Base-by-base conservation (phyloP, 2,797 vertebrate genomes). In the Fratercula arctica region DNA sequence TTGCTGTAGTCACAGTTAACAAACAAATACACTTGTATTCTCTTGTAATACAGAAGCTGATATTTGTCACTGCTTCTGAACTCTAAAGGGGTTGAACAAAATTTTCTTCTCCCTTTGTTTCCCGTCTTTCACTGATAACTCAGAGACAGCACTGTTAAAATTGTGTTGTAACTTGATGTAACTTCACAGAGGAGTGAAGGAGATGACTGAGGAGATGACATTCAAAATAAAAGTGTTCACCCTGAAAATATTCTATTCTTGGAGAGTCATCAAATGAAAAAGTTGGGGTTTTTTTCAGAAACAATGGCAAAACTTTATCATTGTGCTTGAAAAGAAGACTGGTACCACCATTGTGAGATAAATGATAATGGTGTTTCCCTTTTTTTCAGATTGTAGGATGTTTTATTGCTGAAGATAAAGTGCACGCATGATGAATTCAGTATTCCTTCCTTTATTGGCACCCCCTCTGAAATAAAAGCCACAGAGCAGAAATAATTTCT, bases 251-350 rank as follows among this genome's bases (percentile, higher is more conserved):
- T 54, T 75, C 92, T 72, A 16, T 21, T 46, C 53, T 80, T 69
- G 16, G 13, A 69, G 12, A 46, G 4, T n/a, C 13, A 67, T 35
- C 7, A 26, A 87, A 72, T 66, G 9, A 68, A 68, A 89, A 77
- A n/a, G 0, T 37, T 48, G 3, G 4, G 4, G 3, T 24, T 41
- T 43, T 11, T 50, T 85, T 41, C 1, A 0, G 37, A 78, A 68
- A 72, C 1, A 50, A 8, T 31, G 33, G 5, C 6, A 68, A 88
- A 88, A 51, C 7, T 29, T 70, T 16, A 14, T 23, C 16, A 12
- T 29, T 54, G 25, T 33, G 37, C 68, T 6, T 0, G 0, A 68
- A 92, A 90, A 31, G 9, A 74, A 53, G 9, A 64, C 12, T 33
- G 10, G 3, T 67, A 24, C 10, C 4, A 26, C 16, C 8, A 8